Evolutionary conservation across 2,797 vertebrate species (phyloP).

Genomic region (Myotis planiceps): DNA sequence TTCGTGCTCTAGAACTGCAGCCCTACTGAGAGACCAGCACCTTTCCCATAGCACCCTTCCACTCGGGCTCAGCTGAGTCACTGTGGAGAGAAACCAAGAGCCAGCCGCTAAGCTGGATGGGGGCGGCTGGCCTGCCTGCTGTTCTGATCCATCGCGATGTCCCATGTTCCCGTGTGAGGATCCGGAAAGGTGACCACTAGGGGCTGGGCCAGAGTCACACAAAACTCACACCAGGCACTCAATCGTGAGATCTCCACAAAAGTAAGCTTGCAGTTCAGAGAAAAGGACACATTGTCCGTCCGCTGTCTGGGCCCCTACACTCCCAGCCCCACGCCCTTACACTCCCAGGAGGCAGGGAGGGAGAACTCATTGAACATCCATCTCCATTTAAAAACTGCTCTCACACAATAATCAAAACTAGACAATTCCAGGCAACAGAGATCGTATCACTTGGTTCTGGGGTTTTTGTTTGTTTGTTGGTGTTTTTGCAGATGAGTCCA

Average conservation of each 20-base stretch:
- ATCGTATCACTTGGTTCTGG: neutral
- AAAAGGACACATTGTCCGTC: neutral
- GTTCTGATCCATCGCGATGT: accelerated
- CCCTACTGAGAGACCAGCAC: neutral
- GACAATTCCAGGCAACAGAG: neutral
- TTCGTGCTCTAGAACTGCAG: neutral
- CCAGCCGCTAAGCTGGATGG: neutral
- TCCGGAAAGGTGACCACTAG: no score
- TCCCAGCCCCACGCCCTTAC: no score
- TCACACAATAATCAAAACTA: neutral
- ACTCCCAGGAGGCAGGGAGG: neutral
- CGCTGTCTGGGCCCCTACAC: neutral
- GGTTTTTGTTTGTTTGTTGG: neutral
- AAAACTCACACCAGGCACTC: neutral
- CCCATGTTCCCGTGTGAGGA: accelerated
- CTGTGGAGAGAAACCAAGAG: neutral
- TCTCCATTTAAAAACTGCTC: neutral
- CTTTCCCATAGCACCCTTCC: neutral
- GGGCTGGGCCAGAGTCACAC: neutral
- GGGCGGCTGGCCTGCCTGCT: neutral
- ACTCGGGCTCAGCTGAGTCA: neutral
- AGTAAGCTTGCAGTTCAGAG: neutral
- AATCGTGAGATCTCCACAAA: neutral
- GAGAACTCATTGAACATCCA: neutral
- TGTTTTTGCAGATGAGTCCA: neutral